Conservation (phyloP, 2,888 invertebrate species). For the Tipula lateralis region DNA sequence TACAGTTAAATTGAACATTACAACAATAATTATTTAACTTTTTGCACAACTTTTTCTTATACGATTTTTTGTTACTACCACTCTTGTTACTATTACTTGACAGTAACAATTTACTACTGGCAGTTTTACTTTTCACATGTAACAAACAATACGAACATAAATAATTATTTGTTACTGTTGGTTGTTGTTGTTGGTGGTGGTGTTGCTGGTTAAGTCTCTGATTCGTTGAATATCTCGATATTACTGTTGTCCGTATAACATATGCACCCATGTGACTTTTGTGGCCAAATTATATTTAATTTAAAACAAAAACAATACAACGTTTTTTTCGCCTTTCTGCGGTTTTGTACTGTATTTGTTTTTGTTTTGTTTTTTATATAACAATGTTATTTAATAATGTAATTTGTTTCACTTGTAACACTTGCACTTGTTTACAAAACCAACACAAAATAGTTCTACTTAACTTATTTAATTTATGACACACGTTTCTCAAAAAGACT, state of each 20-base stretch:
- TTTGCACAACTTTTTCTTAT: background rate
- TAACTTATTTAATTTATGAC: background rate
- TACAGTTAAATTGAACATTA: background rate
- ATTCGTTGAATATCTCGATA: constrained; percentile 20
- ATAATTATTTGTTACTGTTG: background rate
- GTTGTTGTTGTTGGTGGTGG: background rate
- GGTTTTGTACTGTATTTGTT: background rate
- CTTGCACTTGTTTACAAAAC: background rate
- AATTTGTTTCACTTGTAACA: background rate
- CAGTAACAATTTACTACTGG: background rate
- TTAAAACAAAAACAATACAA: background rate
- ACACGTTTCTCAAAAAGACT: background rate
- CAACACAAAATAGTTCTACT: background rate
- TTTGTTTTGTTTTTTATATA: background rate
- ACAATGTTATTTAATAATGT: background rate
- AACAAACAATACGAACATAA: background rate
- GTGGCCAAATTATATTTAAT: background rate
- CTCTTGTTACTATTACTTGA: background rate
- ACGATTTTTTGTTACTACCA: background rate
- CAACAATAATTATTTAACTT: background rate
- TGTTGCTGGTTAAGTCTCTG: background rate
- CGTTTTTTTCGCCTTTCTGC: background rate
- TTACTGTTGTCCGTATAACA: constrained; percentile 25
- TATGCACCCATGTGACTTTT: constrained; percentile 26
- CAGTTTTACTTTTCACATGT: background rate